Evolutionary conservation across 2,888 invertebrate genomes (phyloP).

Genomic region (Parasteatoda lunata): DNA sequence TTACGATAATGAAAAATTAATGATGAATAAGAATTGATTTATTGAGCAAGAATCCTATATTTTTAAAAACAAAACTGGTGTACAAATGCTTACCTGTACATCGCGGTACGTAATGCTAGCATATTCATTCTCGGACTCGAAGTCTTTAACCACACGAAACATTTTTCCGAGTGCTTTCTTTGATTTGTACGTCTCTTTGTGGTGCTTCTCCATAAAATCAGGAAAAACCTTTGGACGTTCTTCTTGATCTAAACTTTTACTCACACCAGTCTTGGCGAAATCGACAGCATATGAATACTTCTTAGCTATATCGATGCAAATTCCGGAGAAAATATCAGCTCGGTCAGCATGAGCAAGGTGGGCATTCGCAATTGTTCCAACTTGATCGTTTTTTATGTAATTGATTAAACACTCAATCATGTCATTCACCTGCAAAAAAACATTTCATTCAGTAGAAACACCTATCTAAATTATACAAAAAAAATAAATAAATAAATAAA

Average conservation of each 20-base stretch:
- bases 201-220: conserved; percentile 70
- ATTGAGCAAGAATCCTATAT: background rate
- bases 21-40: background rate
- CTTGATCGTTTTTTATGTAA: conserved; percentile 68
- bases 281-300: conserved; percentile 69
- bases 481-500: too few species aligned
- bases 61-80: background rate
- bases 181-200: conserved; percentile 66
- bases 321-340: conserved; percentile 32
- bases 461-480: background rate
- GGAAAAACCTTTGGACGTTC: conserved; percentile 65
- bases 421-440: conserved; percentile 43
- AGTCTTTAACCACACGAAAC: conserved; percentile 62
- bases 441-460: background rate
- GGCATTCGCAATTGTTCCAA: conserved; percentile 69
- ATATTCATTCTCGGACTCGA: conserved; percentile 49
- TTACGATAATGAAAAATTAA: background rate
- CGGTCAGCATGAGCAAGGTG: conserved; percentile 69
- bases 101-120: conserved; percentile 17
- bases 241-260: conserved; percentile 20
- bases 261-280: conserved; percentile 69
- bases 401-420: conserved; percentile 68
- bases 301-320: conserved; percentile 55
- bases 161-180: conserved; percentile 69
- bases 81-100: conserved; percentile 31